A percentile compares a stretch with the other conserved stretches of the same genome.
phyloP scores from a whole-genome alignment of 2,113 vertebrate genomes.

The Dasyornis broadbenti region DNA sequence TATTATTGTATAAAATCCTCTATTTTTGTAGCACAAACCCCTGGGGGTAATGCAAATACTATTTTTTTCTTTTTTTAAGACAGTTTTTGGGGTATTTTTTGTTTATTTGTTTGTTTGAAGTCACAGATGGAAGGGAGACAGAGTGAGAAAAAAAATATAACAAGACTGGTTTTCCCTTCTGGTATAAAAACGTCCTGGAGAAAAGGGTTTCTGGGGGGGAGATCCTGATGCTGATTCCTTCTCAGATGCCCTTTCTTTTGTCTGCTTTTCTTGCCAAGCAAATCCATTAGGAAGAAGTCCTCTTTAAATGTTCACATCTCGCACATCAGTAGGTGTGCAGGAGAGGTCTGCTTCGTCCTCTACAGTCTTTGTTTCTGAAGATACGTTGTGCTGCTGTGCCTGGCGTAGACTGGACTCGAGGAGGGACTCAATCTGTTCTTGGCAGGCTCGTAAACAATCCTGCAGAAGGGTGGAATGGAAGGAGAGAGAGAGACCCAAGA shows the following conservation, averaged over 20 bases:
- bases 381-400: conserved; percentile 83
- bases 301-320: conserved; percentile 94
- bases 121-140: conserved; percentile 74
- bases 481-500: conserved; percentile 16
- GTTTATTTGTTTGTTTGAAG: conserved; percentile 70
- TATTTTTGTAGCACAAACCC: conserved; percentile 70
- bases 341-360: conserved; percentile 89
- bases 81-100: conserved; percentile 64
- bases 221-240: conserved; percentile 61
- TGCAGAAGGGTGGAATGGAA: conserved; percentile 44
- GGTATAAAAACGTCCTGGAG: conserved; percentile 65
- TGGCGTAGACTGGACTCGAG: conserved; percentile 94
- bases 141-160: conserved; percentile 58
- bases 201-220: conserved; percentile 44
- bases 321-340: conserved; percentile 94
- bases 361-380: conserved; percentile 86
- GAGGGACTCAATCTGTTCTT: conserved; percentile 97
- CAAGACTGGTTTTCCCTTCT: conserved; percentile 68
- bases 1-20: conserved; percentile 72
- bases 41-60: conserved; percentile 72
- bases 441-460: conserved; percentile 97
- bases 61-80: conserved; percentile 68
- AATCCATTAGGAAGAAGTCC: conserved; percentile 38
- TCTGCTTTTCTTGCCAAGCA: conserved; percentile 56
- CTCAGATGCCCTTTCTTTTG: conserved; percentile 37